phyloP scores from a whole-genome alignment of 2,888 invertebrate genomes.

The Syrista parreyssii region DNA sequence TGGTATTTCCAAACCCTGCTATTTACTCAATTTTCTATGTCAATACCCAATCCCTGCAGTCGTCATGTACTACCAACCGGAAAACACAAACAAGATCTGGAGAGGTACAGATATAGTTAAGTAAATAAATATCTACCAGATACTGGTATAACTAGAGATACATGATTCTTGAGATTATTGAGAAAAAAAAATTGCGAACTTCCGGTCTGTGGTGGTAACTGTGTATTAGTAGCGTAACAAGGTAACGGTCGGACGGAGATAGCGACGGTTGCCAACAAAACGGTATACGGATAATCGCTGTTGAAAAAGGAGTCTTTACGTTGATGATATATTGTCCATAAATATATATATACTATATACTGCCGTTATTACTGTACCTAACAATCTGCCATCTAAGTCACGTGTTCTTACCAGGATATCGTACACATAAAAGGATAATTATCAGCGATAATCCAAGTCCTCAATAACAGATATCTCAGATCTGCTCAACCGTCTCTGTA shows the following conservation, averaged over 20 bases:
- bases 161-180: too few relatives aligned
- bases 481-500: not conserved
- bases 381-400: not conserved
- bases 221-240: too few relatives aligned
- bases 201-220: too few relatives aligned
- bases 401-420: not conserved
- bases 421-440: not conserved
- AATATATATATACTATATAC: not conserved
- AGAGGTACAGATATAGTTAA: too few relatives aligned
- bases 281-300: not conserved
- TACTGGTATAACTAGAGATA: too few relatives aligned
- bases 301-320: not conserved
- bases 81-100: not conserved
- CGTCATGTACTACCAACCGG: not conserved
- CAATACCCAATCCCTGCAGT: not conserved
- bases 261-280: not conserved
- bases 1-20: not conserved
- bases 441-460: not conserved
- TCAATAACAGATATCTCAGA: not conserved
- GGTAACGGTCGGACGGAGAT: not conserved
- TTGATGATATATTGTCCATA: not conserved
- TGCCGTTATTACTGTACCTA: not conserved
- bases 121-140: too few relatives aligned
- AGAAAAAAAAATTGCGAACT: too few relatives aligned
- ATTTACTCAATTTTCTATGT: not conserved